These are phyloP conservation scores for Verasper variegatus DNA, from an alignment of 2,113 vertebrate species.

Conservation along the genomic window DNA sequence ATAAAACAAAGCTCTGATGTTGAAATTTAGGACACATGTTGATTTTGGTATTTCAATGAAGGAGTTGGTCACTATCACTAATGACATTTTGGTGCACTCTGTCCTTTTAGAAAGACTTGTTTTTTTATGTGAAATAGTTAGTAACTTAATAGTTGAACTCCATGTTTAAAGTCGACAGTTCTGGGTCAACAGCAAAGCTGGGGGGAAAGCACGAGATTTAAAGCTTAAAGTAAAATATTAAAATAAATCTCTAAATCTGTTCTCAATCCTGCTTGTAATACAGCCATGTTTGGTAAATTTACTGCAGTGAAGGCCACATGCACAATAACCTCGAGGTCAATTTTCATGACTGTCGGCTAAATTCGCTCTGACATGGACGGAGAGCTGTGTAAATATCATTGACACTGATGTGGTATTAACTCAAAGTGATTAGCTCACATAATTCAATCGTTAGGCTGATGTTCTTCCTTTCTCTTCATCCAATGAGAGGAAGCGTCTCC, in stretches of 20 bases:
- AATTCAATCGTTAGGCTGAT: constrained; percentile 34
- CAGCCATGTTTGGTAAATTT: constrained; percentile 39
- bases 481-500: constrained; percentile 21
- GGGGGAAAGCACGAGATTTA: constrained; percentile 45
- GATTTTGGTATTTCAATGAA: neutral
- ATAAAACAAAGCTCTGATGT: neutral
- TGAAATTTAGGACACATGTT: too few species aligned
- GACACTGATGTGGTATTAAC: constrained; percentile 24
- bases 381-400: constrained; percentile 13
- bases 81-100: neutral
- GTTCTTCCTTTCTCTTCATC: constrained; percentile 38
- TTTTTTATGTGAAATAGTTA: constrained; percentile 15
- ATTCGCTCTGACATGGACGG: neutral
- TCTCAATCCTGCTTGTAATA: constrained; percentile 64
- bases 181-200: constrained; percentile 58
- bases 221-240: constrained; percentile 68
- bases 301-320: neutral
- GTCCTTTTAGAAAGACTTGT: neutral
- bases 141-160: neutral
- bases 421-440: constrained; percentile 32
- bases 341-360: constrained; percentile 22
- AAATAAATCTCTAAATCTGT: constrained; percentile 74
- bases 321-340: constrained; percentile 12
- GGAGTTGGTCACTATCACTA: neutral
- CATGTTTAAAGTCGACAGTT: constrained; percentile 26